Evolutionary conservation across 2,113 vertebrate genomes (phyloP), one percentile per base, ranked within the genome.

Genomic region (Crotalus tigris): DNA sequence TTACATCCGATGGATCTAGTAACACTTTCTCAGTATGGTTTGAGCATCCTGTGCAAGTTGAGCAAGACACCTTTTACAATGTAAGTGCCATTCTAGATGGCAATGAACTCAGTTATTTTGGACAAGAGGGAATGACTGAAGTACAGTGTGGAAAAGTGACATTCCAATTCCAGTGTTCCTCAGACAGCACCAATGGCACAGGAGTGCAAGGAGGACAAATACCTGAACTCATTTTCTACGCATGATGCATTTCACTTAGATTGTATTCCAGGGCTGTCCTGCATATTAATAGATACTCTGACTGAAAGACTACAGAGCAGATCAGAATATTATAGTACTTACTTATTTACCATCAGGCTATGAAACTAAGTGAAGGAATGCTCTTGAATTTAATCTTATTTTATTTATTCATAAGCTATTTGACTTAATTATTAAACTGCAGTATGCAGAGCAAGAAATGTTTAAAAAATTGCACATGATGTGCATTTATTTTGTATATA

Each of bases 191-290:
- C 93, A 99, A 99, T 0, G 99, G 99, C 44, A 99, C 99, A 0
- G 99, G 99, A 11, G 99, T 99, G n/a, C 99, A 99, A 97, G 99
- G 99, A 12, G 99, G 99, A 81, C 99, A 99, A 95, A 99, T 99
- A 96, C 99, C 99, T 0, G 99, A 99, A 97, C 99, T 99, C 23
- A 98, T 99, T 96, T 99, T 99, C 97, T 99, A 99, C 29, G 98
- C 98, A 93, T 99, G 97, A 99, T 92, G 95, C 85, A 59, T 97
- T 96, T 96, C 93, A 96, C 94, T 95, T 94, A 94, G 95, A 97
- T 92, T 95, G 96, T 97, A 96, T 96, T 97, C 96, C 96, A 93
- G 2, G 97, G 94, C 97, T 97, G 97, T 96, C 92, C 96, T 96
- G 96, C 97, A 97, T 96, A 97, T 61, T 90, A 97, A 97, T 96